Conservation (phyloP, 2,888 invertebrate species). For the Acleris holmiana region DNA sequence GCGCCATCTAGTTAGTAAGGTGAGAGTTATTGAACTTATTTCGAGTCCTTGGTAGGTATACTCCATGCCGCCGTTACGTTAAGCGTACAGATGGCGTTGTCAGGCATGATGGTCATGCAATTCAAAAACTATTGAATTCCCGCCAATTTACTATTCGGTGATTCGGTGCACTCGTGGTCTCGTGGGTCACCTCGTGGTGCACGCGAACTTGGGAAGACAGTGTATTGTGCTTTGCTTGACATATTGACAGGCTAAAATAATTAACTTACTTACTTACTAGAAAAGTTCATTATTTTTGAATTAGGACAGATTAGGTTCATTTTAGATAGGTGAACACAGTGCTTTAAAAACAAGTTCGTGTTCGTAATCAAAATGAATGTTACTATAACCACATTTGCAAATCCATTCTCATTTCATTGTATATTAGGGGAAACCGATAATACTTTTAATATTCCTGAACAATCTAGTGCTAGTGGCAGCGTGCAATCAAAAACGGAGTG, state of each 20-base stretch:
- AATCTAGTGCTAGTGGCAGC: not conserved
- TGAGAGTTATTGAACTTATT: too few relatives aligned
- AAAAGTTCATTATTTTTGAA: too few relatives aligned
- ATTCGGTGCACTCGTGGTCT: too few relatives aligned
- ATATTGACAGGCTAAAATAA: too few relatives aligned
- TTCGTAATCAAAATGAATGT: constrained; percentile 48
- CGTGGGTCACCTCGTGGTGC: too few relatives aligned
- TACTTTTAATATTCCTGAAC: not conserved
- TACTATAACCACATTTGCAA: constrained; percentile 52
- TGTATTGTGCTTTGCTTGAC: too few relatives aligned
- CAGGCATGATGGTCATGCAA: too few relatives aligned
- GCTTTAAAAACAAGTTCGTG: not conserved
- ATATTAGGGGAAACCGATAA: constrained; percentile 17
- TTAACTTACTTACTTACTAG: too few relatives aligned
- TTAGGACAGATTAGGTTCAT: too few relatives aligned
- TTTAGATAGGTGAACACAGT: not conserved
- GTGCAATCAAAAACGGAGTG: constrained; percentile 11
- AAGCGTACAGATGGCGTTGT: not conserved
- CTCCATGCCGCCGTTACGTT: too few relatives aligned
- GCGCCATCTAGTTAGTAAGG: not conserved
- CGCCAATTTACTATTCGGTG: not conserved
- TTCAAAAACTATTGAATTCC: not conserved
- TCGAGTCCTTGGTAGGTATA: too few relatives aligned
- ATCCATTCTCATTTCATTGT: constrained; percentile 60
- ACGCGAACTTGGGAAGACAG: too few relatives aligned